Conservation (phyloP, 1,140 invertebrate genomes). For the Zophobas morio region DNA sequence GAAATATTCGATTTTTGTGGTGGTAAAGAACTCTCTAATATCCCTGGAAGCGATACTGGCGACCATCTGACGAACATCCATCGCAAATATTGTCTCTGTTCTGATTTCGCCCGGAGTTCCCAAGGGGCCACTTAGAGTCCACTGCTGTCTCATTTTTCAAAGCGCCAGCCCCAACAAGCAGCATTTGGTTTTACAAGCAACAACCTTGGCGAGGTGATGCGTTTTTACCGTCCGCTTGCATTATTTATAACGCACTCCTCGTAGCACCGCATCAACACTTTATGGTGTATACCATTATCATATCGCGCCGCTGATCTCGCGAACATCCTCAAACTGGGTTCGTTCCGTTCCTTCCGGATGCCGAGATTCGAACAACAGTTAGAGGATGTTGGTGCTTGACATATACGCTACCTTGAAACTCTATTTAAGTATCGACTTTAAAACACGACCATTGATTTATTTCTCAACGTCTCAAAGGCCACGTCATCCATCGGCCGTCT, state of each 20-base stretch:
- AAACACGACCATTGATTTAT: conserved; percentile 11
- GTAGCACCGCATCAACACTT: background rate
- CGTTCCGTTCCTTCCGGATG: background rate
- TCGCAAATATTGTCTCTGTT: too few relatives aligned
- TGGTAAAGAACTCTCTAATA: too few relatives aligned
- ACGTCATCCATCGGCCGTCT: conserved; percentile 4
- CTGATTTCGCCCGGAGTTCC: too few relatives aligned
- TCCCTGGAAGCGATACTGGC: too few relatives aligned
- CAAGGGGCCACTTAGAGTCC: too few relatives aligned
- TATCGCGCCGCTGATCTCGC: background rate
- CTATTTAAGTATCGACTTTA: conserved; percentile 10
- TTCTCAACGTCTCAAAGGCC: background rate
- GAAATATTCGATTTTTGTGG: background rate
- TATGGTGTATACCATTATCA: too few relatives aligned
- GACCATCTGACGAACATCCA: too few relatives aligned
- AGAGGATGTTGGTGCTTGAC: conserved; percentile 11
- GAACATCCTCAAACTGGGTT: conserved; percentile 8
- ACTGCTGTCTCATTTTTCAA: background rate
- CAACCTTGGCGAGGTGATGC: background rate
- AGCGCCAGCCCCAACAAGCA: background rate
- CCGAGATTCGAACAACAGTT: background rate
- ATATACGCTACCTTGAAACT: conserved; percentile 10
- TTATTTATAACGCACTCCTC: background rate
- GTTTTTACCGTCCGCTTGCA: background rate
- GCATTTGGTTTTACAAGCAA: background rate